A percentile compares a stretch with the other conserved stretches of the same genome.
Conservation (phyloP, 2,888 invertebrate genomes). For the Acronicta aceris region DNA sequence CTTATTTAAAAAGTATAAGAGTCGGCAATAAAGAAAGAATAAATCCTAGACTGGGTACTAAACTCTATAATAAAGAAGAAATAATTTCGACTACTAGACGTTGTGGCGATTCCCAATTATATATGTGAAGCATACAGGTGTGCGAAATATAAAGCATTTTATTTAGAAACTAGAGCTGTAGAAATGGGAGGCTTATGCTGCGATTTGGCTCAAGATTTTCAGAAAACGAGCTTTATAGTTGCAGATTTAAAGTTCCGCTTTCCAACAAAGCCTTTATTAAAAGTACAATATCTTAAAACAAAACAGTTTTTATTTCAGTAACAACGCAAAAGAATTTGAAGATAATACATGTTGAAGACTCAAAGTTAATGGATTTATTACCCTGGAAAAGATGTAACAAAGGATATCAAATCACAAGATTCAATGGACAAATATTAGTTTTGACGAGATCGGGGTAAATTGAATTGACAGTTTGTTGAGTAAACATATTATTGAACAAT, state of each 20-base stretch:
- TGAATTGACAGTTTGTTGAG: conserved; percentile 5
- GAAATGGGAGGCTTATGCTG: conserved; percentile 55
- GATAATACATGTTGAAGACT: conserved; percentile 25
- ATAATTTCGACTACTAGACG: conserved; percentile 45
- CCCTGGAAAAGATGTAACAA: conserved; percentile 17
- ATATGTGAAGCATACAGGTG: conserved; percentile 61
- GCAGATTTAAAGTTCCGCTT: conserved; percentile 33
- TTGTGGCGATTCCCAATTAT: conserved; percentile 55
- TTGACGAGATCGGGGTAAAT: conserved; percentile 20
- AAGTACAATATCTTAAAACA: conserved; percentile 11
- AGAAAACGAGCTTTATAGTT: conserved; percentile 36
- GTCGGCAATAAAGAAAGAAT: conserved; percentile 27
- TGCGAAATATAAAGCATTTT: conserved; percentile 59
- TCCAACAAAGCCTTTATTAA: conserved; percentile 11
- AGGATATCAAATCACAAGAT: conserved; percentile 26
- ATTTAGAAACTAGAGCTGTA: conserved; percentile 46
- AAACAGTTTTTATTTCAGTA: conserved; percentile 6
- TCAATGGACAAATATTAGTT: conserved; percentile 29
- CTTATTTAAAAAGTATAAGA: conserved; percentile 7
- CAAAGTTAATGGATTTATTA: conserved; percentile 26
- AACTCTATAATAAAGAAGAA: conserved; percentile 34
- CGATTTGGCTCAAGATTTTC: conserved; percentile 54
- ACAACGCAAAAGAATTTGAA: conserved; percentile 8
- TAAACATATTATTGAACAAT: no score
- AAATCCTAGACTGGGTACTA: conserved; percentile 19